Conservation (phyloP, 2,888 invertebrate species). For the Ametastegia equiseti region DNA sequence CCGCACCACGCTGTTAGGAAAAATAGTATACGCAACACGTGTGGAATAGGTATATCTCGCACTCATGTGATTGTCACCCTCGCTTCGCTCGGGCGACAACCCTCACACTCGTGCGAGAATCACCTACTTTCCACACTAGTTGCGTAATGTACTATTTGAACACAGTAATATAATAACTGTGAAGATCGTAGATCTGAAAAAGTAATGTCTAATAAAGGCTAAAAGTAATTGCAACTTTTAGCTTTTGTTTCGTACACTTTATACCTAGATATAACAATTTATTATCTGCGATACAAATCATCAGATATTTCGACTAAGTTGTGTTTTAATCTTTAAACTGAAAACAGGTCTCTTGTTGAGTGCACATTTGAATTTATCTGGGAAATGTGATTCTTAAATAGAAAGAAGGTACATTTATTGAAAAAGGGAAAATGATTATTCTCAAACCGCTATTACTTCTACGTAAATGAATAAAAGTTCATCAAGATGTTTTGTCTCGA, state of each 20-base stretch:
- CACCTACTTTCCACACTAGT: too few relatives aligned
- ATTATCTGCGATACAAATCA: background rate
- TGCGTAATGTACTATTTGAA: too few relatives aligned
- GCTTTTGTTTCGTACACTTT: background rate
- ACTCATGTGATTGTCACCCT: too few relatives aligned
- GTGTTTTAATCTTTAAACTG: background rate
- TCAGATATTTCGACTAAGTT: background rate
- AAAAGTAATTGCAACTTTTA: background rate
- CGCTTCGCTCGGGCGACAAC: too few relatives aligned
- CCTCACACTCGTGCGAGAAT: too few relatives aligned
- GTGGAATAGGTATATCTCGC: too few relatives aligned
- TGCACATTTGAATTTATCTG: background rate
- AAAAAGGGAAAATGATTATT: background rate
- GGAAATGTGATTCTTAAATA: background rate
- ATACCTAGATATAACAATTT: background rate
- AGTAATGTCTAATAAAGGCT: background rate
- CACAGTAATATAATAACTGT: background rate
- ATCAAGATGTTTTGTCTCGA: background rate
- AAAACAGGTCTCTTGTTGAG: background rate
- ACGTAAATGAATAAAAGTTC: background rate
- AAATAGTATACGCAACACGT: too few relatives aligned
- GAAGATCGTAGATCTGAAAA: background rate
- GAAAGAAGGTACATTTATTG: background rate
- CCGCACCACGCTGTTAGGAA: too few relatives aligned
- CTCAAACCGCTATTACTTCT: background rate